Evolutionary conservation across 2,888 invertebrate genomes (phyloP).

Genomic region (Julus scandinavius): DNA sequence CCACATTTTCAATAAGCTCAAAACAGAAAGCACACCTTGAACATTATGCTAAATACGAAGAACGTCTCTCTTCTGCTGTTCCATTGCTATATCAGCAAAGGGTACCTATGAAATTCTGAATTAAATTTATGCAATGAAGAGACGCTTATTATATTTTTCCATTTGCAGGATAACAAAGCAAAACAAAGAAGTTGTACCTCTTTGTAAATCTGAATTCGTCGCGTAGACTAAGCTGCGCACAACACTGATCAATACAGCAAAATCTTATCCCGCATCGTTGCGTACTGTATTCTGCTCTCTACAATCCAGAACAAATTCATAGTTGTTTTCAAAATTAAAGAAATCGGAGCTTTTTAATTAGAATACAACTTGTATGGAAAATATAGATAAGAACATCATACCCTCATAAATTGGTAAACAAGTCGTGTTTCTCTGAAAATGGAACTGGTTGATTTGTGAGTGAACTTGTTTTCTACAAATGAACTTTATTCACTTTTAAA

Average conservation of each 20-base stretch:
- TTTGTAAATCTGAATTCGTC: not conserved
- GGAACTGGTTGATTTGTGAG: too few relatives aligned
- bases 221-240: not conserved
- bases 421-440: too few relatives aligned
- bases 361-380: too few relatives aligned
- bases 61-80: not conserved
- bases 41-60: conserved; percentile 11
- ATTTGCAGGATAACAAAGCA: not conserved
- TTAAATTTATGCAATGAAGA: conserved; percentile 7
- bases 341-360: not conserved
- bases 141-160: not conserved
- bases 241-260: not conserved
- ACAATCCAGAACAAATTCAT: not conserved
- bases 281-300: not conserved
- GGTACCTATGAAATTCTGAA: not conserved
- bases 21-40: conserved; percentile 24
- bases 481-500: too few relatives aligned
- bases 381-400: too few relatives aligned
- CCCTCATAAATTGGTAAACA: too few relatives aligned
- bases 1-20: not conserved
- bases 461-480: too few relatives aligned
- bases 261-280: not conserved
- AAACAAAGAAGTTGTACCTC: conserved; percentile 19
- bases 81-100: not conserved
- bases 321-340: not conserved